A percentile compares a stretch with the other conserved stretches of the same genome.
Conservation (phyloP, 1,140 invertebrate genomes). For the Asobara japonica region DNA sequence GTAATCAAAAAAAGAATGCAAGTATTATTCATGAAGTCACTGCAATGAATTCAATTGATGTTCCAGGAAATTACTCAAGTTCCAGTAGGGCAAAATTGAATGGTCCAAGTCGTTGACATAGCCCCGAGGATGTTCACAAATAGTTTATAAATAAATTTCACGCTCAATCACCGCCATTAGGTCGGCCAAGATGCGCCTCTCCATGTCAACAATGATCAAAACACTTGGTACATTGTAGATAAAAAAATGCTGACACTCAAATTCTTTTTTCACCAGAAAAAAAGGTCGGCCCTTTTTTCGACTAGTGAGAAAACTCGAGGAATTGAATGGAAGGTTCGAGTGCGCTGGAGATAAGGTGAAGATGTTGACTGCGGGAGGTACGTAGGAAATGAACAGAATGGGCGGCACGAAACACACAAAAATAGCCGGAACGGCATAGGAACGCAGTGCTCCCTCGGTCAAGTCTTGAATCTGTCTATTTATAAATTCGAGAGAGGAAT, state of each 20-base stretch:
- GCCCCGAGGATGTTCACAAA: background rate
- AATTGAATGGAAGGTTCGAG: no score
- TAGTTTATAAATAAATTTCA: conserved; percentile 23
- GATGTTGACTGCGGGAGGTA: background rate
- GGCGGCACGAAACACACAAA: background rate
- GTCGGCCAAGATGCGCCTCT: background rate
- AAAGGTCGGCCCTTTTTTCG: no score
- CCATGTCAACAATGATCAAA: conserved; percentile 16
- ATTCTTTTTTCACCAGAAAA: no score
- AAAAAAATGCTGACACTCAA: no score
- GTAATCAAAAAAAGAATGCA: no score
- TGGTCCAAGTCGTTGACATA: background rate
- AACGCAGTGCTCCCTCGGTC: background rate
- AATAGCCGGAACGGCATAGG: conserved; percentile 10
- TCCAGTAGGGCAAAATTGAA: background rate
- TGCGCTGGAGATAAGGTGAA: background rate
- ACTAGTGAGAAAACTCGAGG: no score
- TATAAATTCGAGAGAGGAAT: conserved; percentile 43
- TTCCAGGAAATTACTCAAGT: background rate
- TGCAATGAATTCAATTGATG: no score
- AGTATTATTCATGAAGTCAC: no score
- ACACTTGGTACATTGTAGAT: no score
- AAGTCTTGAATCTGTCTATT: conserved; percentile 50
- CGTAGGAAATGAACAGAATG: conserved; percentile 18
- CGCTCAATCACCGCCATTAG: conserved; percentile 13